Evolutionary conservation across 2,888 invertebrate species (phyloP).

Genomic region (Rugalucina vietnamica): DNA sequence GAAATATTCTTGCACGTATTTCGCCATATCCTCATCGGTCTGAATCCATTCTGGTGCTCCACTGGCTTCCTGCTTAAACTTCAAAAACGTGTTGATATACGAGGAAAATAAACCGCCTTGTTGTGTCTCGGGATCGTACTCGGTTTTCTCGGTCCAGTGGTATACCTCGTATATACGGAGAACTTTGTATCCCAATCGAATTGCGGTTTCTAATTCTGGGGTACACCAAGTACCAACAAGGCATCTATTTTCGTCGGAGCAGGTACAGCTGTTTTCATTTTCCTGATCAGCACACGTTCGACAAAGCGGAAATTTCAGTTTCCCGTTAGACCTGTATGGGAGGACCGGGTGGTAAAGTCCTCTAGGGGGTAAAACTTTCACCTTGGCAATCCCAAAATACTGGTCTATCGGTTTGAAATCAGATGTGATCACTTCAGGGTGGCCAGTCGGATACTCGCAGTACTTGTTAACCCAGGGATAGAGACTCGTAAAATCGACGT

Average conservation of each 20-base stretch:
- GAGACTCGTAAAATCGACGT: conserved; percentile 56
- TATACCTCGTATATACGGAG: conserved; percentile 22
- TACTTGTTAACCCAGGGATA: conserved; percentile 69
- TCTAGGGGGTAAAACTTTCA: conserved; percentile 34
- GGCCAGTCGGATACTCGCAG: conserved; percentile 64
- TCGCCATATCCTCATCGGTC: conserved; percentile 20
- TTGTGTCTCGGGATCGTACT: conserved; percentile 67
- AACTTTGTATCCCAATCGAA: conserved; percentile 13
- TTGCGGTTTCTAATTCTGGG: conserved; percentile 25
- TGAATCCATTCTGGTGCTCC: conserved; percentile 55
- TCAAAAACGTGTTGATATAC: conserved; percentile 75
- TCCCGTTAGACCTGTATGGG: conserved; percentile 69
- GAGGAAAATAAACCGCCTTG: conserved; percentile 69
- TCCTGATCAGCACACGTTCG: conserved; percentile 63
- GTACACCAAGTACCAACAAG: conserved; percentile 79
- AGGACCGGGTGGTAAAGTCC: conserved; percentile 61
- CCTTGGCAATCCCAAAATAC: conserved; percentile 49
- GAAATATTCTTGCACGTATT: conserved; percentile 32
- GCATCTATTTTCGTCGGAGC: conserved; percentile 69
- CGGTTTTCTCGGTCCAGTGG: conserved; percentile 3
- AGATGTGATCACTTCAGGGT: conserved; percentile 45
- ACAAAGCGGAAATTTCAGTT: conserved; percentile 81
- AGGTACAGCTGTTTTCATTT: conserved; percentile 71
- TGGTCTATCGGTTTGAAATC: conserved; percentile 30
- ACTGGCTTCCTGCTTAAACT: conserved; percentile 52